Percentiles rank a stretch among this genome's conserved stretches.
Evolutionary conservation across 2,888 invertebrate genomes (phyloP).

Genomic region (Orthosia cruda): DNA sequence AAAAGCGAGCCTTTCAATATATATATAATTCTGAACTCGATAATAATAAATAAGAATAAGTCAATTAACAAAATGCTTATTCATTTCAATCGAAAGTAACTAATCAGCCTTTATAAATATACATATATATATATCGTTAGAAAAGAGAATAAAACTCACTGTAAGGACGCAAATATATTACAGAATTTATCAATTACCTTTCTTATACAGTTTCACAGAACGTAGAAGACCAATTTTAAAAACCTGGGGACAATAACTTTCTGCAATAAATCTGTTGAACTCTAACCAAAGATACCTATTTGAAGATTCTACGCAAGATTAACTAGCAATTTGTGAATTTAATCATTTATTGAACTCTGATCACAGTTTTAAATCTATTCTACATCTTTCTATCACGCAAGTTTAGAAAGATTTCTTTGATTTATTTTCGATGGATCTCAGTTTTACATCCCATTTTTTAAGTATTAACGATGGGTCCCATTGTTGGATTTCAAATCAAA

Average conservation of each 20-base stretch:
- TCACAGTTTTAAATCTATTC: constrained; percentile 21
- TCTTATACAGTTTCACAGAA: background rate
- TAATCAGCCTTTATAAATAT: background rate
- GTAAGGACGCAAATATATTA: background rate
- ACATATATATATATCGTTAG: background rate
- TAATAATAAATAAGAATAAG: background rate
- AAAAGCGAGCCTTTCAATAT: too few relatives aligned
- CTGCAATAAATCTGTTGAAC: constrained; percentile 34
- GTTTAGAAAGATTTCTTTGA: constrained; percentile 6
- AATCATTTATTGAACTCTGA: constrained; percentile 25
- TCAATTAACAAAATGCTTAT: background rate
- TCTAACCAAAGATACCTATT: constrained; percentile 24
- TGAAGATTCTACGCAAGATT: constrained; percentile 22
- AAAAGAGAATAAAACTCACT: background rate
- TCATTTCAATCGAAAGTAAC: background rate
- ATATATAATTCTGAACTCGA: background rate
- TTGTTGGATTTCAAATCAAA: constrained; percentile 34
- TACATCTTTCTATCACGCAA: background rate
- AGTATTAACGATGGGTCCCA: too few relatives aligned
- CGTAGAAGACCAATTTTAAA: constrained; percentile 11
- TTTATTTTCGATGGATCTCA: too few relatives aligned
- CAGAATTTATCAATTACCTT: constrained; percentile 2
- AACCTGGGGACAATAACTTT: constrained; percentile 4
- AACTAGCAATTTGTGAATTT: constrained; percentile 33
- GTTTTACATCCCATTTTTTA: too few relatives aligned